Evolutionary conservation across 2,888 invertebrate species (phyloP), one percentile per base, ranked within the genome.

Genomic region (Sarcophaga subvicina): DNA sequence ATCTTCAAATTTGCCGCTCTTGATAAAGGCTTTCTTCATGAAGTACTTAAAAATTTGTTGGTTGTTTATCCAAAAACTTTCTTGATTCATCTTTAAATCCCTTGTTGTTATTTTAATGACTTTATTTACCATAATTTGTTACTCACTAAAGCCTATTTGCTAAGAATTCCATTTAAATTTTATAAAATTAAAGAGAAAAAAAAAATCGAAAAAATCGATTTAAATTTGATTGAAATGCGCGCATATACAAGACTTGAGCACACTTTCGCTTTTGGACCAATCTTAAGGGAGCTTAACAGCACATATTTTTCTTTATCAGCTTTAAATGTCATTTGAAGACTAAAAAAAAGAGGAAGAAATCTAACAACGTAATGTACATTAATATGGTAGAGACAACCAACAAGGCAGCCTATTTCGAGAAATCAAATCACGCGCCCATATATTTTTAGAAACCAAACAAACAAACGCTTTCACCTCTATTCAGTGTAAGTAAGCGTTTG

Each of bases 311-410:
- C 54, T 49, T 76, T 66, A 47, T 83, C 20, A 62, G 49, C 72
- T 72, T 49, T 71, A 49, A 83, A 67, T 78, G 62, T 49, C 72
- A 78, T 78, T 78, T 77, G 67, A 54, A 25, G 12, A 54, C 14
- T 2, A 1, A 54, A 54, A 37, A 37, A 37, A 10, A 37, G 2
- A 2, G 2, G 8, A 54, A 17, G 54, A 49, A 66, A 64, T 14
- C 27, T 54, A 37, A 14, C 49, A 12, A 69, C 22, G 11, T 47
- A 47, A 22, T 25, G 10, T 14, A 8, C 8, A 22, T 14, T 25
- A 64, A 25, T 64, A 17, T 22, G 12, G 12, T n/a, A 62, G 62
- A 54, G 3, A 0, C 70, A 78, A n/a, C 45, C 22, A 69, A 5
- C 49, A 2, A 22, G 14, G 14, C n/a, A 49, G 67, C 62, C 78